Conservation (phyloP, 2,113 vertebrate genomes). For the Gracilinanus agilis region DNA sequence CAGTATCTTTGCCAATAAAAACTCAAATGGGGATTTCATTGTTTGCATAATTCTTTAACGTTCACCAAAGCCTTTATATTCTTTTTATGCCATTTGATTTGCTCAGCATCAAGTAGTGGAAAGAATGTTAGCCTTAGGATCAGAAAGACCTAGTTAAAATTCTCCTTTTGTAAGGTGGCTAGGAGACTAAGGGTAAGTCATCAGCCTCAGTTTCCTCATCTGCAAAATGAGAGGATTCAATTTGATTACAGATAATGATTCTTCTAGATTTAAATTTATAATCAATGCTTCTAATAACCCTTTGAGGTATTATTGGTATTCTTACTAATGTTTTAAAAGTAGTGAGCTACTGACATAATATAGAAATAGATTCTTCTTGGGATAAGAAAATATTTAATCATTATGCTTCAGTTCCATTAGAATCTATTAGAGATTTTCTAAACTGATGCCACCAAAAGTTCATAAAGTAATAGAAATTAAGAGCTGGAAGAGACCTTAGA, state of each 20-base stretch:
- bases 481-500: no score
- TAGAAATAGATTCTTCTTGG: background rate
- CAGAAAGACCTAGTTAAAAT: background rate
- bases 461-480: no score
- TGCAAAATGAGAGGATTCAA: no score
- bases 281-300: background rate
- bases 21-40: no score
- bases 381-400: no score
- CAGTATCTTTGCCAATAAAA: no score
- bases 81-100: background rate
- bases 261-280: background rate
- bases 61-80: background rate
- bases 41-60: background rate
- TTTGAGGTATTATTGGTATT: background rate
- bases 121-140: background rate
- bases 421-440: no score
- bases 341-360: no score
- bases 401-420: no score
- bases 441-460: no score
- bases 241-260: no score
- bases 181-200: background rate
- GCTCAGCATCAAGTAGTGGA: background rate
- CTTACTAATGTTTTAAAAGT: background rate
- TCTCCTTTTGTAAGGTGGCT: background rate
- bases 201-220: no score